Conservation (phyloP, 2,797 vertebrate species). For the Tangara arthus region DNA sequence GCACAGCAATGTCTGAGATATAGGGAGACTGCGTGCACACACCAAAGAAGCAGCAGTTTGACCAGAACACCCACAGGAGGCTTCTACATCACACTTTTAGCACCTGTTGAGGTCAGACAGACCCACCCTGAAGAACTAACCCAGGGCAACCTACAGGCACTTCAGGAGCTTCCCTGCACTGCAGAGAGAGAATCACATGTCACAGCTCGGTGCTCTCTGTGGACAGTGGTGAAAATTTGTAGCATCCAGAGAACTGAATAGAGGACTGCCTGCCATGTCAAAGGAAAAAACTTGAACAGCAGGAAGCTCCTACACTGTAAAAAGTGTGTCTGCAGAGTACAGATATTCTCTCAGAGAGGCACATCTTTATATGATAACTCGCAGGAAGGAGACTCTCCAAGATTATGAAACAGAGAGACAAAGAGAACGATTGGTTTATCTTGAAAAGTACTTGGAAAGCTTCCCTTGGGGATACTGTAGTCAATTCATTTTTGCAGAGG, state of each 20-base stretch:
- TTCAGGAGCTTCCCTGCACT: neutral
- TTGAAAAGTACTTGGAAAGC: neutral
- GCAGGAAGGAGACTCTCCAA: neutral
- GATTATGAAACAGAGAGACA: slow-evolving; percentile 39
- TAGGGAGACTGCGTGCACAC: neutral
- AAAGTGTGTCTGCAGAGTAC: neutral
- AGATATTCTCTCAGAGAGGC: neutral
- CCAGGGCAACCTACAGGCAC: neutral
- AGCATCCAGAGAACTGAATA: neutral
- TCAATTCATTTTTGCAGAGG: slow-evolving; percentile 17
- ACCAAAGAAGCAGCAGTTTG: neutral
- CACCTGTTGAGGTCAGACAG: neutral
- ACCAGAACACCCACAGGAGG: neutral
- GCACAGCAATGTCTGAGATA: fast-evolving
- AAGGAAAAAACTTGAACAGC: neutral
- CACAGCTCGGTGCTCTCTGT: fast-evolving
- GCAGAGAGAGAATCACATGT: neutral
- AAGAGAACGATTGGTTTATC: neutral
- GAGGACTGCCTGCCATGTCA: neutral
- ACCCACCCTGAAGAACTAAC: neutral
- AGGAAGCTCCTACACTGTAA: neutral
- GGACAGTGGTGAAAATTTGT: neutral
- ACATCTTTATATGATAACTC: neutral
- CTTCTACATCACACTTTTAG: neutral
- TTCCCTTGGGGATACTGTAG: neutral